phyloP scores from a whole-genome alignment of 2,797 vertebrate species.

The Dendrocincla tyrannina region DNA sequence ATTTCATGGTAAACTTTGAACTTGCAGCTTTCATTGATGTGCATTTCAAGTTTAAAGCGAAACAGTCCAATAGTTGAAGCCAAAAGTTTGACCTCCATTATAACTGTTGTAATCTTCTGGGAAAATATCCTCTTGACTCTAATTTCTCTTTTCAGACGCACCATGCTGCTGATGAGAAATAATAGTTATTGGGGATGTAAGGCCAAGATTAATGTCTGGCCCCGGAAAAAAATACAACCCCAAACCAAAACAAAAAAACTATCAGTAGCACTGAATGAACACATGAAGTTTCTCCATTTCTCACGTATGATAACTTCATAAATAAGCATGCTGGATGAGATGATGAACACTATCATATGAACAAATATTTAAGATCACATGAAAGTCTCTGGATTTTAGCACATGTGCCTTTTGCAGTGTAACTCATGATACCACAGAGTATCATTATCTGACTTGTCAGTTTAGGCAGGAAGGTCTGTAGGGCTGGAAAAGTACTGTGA shows the following conservation, averaged over 20 bases:
- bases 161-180: slow-evolving; percentile 34
- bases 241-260: neutral
- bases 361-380: neutral
- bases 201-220: slow-evolving; percentile 39
- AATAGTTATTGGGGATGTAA: slow-evolving; percentile 7
- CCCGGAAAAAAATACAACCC: neutral
- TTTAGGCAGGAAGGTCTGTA: neutral
- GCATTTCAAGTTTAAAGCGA: slow-evolving; percentile 24
- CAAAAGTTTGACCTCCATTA: slow-evolving; percentile 62
- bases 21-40: slow-evolving; percentile 30
- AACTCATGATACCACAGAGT: neutral
- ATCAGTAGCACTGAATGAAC: slow-evolving; percentile 28
- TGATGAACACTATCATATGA: neutral
- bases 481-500: neutral
- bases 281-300: neutral
- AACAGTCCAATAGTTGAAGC: slow-evolving; percentile 52
- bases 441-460: slow-evolving; percentile 10
- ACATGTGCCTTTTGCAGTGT: neutral
- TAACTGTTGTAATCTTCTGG: slow-evolving; percentile 55
- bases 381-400: neutral
- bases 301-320: neutral
- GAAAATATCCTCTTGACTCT: slow-evolving; percentile 62
- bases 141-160: slow-evolving; percentile 50
- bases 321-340: neutral
- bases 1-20: slow-evolving; percentile 53